Evolutionary conservation across 2,797 vertebrate species (phyloP).

Genomic region (Orestias chungarensis): DNA sequence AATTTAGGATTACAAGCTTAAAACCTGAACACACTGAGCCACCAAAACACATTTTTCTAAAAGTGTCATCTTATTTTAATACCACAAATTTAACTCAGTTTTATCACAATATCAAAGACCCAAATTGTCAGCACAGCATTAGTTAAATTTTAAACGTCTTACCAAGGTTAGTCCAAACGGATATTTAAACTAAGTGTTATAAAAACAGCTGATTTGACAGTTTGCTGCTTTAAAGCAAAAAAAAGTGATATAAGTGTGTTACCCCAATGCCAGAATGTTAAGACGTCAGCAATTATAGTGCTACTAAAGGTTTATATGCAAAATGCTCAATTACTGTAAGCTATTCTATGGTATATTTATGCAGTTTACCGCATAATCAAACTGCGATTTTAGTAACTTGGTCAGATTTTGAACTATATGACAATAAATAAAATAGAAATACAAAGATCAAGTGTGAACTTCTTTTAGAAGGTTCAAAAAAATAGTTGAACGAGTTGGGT

Average conservation of each 20-base stretch:
- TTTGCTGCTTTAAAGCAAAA: neutral
- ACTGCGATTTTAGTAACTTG: neutral
- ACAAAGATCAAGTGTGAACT: neutral
- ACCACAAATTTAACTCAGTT: neutral
- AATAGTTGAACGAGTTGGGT: neutral
- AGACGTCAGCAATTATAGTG: neutral
- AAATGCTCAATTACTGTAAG: neutral
- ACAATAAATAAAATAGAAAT: neutral
- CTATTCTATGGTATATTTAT: neutral
- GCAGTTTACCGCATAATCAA: neutral
- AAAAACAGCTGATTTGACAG: neutral
- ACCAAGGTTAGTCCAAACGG: neutral
- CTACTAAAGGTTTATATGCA: neutral
- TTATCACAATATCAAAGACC: neutral
- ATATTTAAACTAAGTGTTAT: neutral
- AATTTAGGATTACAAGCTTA: neutral
- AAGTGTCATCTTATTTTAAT: neutral
- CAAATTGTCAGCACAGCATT: neutral
- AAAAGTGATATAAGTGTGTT: neutral
- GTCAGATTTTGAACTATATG: neutral
- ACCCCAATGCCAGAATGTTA: neutral
- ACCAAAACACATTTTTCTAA: neutral
- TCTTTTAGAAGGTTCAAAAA: neutral
- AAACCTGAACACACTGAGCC: neutral
- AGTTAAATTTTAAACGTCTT: neutral